These are phyloP conservation scores for Sclerodermus sp. DNA, from an alignment of 2,888 invertebrate genomes.

Conservation along the genomic window DNA sequence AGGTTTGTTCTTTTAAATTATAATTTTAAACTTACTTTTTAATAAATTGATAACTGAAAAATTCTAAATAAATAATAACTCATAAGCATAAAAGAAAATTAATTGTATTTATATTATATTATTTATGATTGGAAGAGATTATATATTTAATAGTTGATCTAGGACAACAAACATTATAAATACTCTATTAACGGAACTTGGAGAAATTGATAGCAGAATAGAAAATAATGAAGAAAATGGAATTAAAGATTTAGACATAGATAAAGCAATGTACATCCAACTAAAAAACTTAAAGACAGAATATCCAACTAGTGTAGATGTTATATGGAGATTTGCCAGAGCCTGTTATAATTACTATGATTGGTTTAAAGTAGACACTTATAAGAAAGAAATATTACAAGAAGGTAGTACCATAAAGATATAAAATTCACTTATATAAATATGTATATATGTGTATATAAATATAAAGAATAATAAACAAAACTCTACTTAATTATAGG, in stretches of 20 bases:
- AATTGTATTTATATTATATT: neutral
- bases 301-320: conserved; percentile 43
- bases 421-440: conserved; percentile 1
- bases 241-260: conserved; percentile 11
- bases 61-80: conserved; percentile 2
- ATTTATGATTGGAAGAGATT: conserved; percentile 39
- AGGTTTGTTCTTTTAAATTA: conserved; percentile 36
- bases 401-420: conserved; percentile 37
- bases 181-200: conserved; percentile 34
- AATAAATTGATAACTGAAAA: no score
- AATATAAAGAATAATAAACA: neutral
- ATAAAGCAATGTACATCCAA: conserved; percentile 30
- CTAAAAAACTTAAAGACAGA: conserved; percentile 35
- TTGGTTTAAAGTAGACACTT: conserved; percentile 23
- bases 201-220: conserved; percentile 34
- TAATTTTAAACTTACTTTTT: no score
- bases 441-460: neutral
- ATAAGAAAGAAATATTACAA: conserved; percentile 30
- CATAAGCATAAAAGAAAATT: no score
- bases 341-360: conserved; percentile 41
- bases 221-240: conserved; percentile 23
- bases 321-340: conserved; percentile 50
- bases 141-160: conserved; percentile 49
- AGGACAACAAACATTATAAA: conserved; percentile 43
- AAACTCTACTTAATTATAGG: conserved; percentile 55